phyloP scores from a whole-genome alignment of 2,113 vertebrate genomes.

The Gymnobelideus leadbeateri region DNA sequence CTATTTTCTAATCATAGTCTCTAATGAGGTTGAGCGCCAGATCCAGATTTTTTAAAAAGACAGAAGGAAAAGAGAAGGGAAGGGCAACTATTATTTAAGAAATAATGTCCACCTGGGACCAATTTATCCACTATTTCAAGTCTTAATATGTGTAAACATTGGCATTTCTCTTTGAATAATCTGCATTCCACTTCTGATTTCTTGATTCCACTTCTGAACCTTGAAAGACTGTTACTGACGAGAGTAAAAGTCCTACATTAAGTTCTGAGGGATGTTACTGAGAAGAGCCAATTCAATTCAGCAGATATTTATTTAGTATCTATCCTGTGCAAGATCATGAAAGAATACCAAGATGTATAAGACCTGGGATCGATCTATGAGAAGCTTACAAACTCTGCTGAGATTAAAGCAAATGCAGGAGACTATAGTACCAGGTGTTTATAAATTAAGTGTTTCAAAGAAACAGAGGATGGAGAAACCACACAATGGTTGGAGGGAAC shows the following conservation, averaged over 20 bases:
- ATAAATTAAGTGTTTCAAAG: not conserved
- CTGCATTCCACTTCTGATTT: not conserved
- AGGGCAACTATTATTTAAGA: conserved; percentile 2
- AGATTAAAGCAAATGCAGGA: not conserved
- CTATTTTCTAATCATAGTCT: conserved; percentile 48
- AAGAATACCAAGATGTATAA: not conserved
- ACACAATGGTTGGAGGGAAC: not conserved
- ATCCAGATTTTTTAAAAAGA: conserved; percentile 45
- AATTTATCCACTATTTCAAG: not conserved
- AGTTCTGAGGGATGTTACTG: conserved; percentile 34
- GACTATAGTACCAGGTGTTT: not conserved
- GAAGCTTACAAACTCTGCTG: not conserved
- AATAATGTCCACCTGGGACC: conserved; percentile 2
- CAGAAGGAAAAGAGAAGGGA: not conserved
- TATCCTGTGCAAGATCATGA: not conserved
- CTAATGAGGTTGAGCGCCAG: conserved; percentile 38
- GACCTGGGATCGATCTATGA: not conserved
- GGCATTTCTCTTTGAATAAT: conserved; percentile 22
- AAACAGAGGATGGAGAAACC: not conserved
- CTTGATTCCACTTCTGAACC: not conserved
- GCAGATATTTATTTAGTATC: not conserved
- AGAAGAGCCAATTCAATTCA: conserved; percentile 34
- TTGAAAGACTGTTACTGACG: not conserved
- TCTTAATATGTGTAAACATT: conserved; percentile 15
- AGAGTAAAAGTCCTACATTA: not conserved